Percentiles rank a stretch among this genome's conserved stretches.
Conservation (phyloP, 2,888 invertebrate genomes). For the Parnassius smintheus region DNA sequence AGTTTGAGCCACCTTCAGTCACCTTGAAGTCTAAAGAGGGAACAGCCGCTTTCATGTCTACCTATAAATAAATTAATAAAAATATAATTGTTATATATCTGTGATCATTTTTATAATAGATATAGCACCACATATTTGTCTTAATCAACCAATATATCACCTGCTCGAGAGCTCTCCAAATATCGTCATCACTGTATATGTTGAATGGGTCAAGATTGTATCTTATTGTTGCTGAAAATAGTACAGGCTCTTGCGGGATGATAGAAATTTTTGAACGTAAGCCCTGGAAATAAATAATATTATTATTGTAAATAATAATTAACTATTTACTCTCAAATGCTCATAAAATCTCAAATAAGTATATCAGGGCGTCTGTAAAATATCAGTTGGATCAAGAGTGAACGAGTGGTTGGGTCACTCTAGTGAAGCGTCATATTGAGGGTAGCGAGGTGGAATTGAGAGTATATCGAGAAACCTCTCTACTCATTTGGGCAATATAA, state of each 20-base stretch:
- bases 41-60: constrained; percentile 87
- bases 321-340: too few relatives aligned
- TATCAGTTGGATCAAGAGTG: too few relatives aligned
- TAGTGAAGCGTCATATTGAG: too few relatives aligned
- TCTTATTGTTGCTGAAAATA: constrained; percentile 79
- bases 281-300: constrained; percentile 58
- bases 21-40: constrained; percentile 85
- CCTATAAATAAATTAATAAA: constrained; percentile 60
- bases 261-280: constrained; percentile 83
- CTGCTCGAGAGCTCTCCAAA: constrained; percentile 88
- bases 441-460: too few relatives aligned
- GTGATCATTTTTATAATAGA: background rate
- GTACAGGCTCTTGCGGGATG: constrained; percentile 90
- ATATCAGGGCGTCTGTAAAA: too few relatives aligned
- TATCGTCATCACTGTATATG: constrained; percentile 83
- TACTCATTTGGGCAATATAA: too few relatives aligned
- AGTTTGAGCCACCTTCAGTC: constrained; percentile 88
- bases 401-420: too few relatives aligned
- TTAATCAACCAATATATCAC: constrained; percentile 50
- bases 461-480: too few relatives aligned
- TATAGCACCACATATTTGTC: background rate
- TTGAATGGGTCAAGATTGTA: constrained; percentile 89
- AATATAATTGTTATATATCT: background rate
- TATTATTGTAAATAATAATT: too few relatives aligned
- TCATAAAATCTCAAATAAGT: too few relatives aligned